Evolutionary conservation across 35 echinoderm and acorn worm species (phyloP), one percentile per base, ranked within the genome.

Genomic region (Lytechinus pictus): DNA sequence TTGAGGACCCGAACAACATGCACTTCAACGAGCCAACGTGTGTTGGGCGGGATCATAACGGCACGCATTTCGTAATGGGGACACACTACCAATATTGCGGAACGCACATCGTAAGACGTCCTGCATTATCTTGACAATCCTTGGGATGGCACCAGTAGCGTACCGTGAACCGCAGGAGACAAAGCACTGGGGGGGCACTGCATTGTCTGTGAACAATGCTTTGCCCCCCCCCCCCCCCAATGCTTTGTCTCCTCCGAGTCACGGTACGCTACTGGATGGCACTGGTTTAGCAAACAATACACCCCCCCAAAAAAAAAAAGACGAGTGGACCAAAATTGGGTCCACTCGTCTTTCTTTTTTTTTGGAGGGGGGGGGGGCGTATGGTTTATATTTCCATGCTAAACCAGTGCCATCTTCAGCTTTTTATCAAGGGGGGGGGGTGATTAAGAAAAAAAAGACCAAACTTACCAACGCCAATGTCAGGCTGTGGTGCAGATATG

Each of bases 11-110:
- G 92, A 93, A 33, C 55, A 55, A 93, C 92, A 93, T 93, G 92
- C 92, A 93, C 92, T 93, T 93, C 92, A 93, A 93, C 11, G 92
- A 93, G 57, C 92, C 92, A 54, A 93, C 92, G 9, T 93, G 92
- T 57, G 54, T 57, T 9, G 92, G 92, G 9, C 27, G 9, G 52
- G 92, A 93, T 8, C 92, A 93, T 24, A 93, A 93, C 11, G 55
- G 92, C 9, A 93, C 92, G 13, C 92, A 93, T 54, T 93, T 93
- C 28, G 92, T 93, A 0, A 93, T 93, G 52, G 92, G 92, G 9
- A 93, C 92, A n/a, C 92, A 93, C 11, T 93, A 93, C 54, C 92
- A 93, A 54, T 93, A 93, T 24, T 93, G 92, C 10, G 92, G 92
- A 27, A 93, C 92, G 13, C 51, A 93, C 10, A 93, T 93, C 52